Evolutionary conservation across 2,888 invertebrate species (phyloP), one percentile per base, ranked within the genome.

Genomic region (Clostera curtula): DNA sequence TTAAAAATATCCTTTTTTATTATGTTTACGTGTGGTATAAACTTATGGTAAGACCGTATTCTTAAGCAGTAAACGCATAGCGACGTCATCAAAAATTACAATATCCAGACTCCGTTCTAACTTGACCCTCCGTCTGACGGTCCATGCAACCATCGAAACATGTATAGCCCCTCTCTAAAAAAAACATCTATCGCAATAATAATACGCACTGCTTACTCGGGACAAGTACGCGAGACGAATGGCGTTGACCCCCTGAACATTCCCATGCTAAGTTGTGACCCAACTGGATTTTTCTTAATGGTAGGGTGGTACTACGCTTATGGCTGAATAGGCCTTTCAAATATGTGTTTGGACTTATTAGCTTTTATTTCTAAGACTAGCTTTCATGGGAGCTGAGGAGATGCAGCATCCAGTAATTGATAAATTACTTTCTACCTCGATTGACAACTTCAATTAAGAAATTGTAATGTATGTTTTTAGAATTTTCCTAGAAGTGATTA

Each of bases 111-210:
- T n/a, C n/a, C n/a, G n/a, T n/a, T n/a, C n/a, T n/a, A n/a, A n/a
- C n/a, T n/a, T n/a, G n/a, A n/a, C n/a, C n/a, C n/a, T n/a, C n/a
- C n/a, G n/a, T n/a, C n/a, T n/a, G n/a, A n/a, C n/a, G n/a, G n/a
- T n/a, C n/a, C n/a, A n/a, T n/a, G n/a, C n/a, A n/a, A n/a, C n/a
- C n/a, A n/a, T n/a, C n/a, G n/a, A n/a, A n/a, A n/a, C n/a, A n/a
- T n/a, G n/a, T n/a, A n/a, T n/a, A n/a, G n/a, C n/a, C n/a, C n/a
- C n/a, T n/a, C n/a, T n/a, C n/a, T n/a, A 82, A 77, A 79, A 79
- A 82, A 80, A 82, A 76, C 79, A 80, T 77, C 77, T 74, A 76
- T 80, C 77, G 70, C 65, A 82, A 80, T 82, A 83, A 82, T 82
- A 83, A 82, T 80, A 82, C 75, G 66, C 71, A 75, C 74, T 68